Evolutionary conservation across 1,140 invertebrate genomes (phyloP).

Genomic region (Papilio aristodemus): DNA sequence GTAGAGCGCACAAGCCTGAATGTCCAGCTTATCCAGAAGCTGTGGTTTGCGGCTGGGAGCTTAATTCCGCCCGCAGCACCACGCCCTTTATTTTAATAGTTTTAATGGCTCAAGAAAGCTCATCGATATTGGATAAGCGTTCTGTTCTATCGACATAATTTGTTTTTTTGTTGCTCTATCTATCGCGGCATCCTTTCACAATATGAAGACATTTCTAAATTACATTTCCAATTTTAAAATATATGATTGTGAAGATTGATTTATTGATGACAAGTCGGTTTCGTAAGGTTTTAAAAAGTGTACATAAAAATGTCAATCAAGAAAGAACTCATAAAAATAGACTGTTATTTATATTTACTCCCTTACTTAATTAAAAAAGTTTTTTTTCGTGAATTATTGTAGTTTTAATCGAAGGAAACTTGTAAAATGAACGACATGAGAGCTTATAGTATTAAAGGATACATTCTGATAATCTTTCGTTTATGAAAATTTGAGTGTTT

Average conservation of each 20-base stretch:
- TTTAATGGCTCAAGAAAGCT: constrained; percentile 56
- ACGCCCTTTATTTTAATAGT: constrained; percentile 68
- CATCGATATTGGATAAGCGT: constrained; percentile 37
- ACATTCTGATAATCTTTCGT: too few relatives aligned
- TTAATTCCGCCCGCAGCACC: constrained; percentile 58
- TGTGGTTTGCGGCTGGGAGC: constrained; percentile 70
- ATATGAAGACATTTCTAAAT: constrained; percentile 32
- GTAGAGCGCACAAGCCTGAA: constrained; percentile 4
- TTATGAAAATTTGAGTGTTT: too few relatives aligned
- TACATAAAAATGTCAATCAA: neutral
- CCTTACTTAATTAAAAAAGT: too few relatives aligned
- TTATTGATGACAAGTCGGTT: neutral
- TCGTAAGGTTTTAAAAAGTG: neutral
- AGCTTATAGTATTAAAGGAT: too few relatives aligned
- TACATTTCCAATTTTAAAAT: constrained; percentile 17
- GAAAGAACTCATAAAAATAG: neutral
- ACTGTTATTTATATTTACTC: too few relatives aligned
- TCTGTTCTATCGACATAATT: constrained; percentile 12
- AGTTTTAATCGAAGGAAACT: too few relatives aligned
- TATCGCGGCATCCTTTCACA: constrained; percentile 25
- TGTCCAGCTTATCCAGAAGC: constrained; percentile 61
- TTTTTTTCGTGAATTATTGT: too few relatives aligned
- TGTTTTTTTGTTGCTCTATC: constrained; percentile 25
- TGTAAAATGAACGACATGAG: too few relatives aligned
- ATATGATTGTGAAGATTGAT: constrained; percentile 10